Evolutionary conservation across 2,888 invertebrate species (phyloP), one percentile per base, ranked within the genome.

Genomic region (Buathra laborator): DNA sequence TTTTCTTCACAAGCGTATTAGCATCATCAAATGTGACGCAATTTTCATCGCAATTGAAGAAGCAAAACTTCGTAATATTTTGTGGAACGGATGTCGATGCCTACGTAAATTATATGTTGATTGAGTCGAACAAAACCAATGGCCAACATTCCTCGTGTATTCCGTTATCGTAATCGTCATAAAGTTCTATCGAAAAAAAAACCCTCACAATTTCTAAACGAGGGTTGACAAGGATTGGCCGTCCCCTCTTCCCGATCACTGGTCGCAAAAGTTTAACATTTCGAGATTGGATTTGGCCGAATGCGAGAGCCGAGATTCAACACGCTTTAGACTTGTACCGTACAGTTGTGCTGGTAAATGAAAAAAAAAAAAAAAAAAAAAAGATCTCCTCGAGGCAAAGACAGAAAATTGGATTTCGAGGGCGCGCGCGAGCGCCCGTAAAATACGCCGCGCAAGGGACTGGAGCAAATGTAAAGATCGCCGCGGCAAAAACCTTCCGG

Each of bases 321-420:
- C 19, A 51, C 59, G 24, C 10, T 24, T 5, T 14, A 29, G 29
- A 32, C 29, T 62, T 62, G 32, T 62, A 62, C 32, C 14, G 29
- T n/a, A 32, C 62, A 14, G 29, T 62, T 32, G 29, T 62, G 66
- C 16, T 68, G 74, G 79, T 77, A 53, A 24, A 59, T 74, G 75
- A 43, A 56, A 74, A 56, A 81, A 85, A 74, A 85, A 81, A 75
- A 77, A 81, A 85, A 24, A 24, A 24, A 84, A 86, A 84, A 86
- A 81, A 88, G 80, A 78, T 66, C 44, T 81, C 70, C 81, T 83
- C 81, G 48, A 79, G 74, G 86, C 76, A 86, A 68, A 83, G 86
- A 87, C 82, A 74, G 88, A 90, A 91, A 90, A 91, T 91, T 91
- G 91, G 89, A 91, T 91, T 90, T 89, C 87, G 86, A 76, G 87